A percentile compares a stretch with the other conserved stretches of the same genome.
Conservation (phyloP, 2,113 vertebrate species). For the Thalassarche chlororhynchos region DNA sequence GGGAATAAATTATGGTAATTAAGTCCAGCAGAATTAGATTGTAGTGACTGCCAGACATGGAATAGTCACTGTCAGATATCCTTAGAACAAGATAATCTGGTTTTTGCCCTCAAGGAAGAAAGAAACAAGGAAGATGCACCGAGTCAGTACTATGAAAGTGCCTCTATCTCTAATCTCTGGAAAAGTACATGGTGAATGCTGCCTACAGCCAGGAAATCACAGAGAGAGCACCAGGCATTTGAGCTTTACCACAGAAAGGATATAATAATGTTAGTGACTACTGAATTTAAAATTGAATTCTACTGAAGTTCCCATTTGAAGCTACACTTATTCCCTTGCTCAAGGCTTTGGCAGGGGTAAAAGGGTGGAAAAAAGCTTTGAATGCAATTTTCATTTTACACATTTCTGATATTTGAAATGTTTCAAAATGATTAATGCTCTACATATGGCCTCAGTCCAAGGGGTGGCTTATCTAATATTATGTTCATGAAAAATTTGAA, state of each 20-base stretch:
- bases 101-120: slow-evolving; percentile 13
- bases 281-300: slow-evolving; percentile 17
- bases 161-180: not conserved
- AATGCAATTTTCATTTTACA: not conserved
- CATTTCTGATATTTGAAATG: not conserved
- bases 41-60: slow-evolving; percentile 21
- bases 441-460: not conserved
- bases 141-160: not conserved
- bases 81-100: slow-evolving; percentile 18
- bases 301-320: not conserved
- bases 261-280: not conserved
- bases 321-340: not conserved
- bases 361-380: not conserved
- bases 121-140: slow-evolving; percentile 8
- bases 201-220: not conserved
- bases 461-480: not conserved
- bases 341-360: not conserved
- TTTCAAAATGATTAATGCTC: not conserved
- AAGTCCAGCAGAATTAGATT: slow-evolving; percentile 42
- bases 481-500: not conserved
- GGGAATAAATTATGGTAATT: slow-evolving; percentile 58
- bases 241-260: not conserved
- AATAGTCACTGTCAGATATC: slow-evolving; percentile 45
- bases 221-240: not conserved
- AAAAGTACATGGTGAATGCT: not conserved